Conservation (phyloP, 2,113 vertebrate species). For the Sula dactylatra region DNA sequence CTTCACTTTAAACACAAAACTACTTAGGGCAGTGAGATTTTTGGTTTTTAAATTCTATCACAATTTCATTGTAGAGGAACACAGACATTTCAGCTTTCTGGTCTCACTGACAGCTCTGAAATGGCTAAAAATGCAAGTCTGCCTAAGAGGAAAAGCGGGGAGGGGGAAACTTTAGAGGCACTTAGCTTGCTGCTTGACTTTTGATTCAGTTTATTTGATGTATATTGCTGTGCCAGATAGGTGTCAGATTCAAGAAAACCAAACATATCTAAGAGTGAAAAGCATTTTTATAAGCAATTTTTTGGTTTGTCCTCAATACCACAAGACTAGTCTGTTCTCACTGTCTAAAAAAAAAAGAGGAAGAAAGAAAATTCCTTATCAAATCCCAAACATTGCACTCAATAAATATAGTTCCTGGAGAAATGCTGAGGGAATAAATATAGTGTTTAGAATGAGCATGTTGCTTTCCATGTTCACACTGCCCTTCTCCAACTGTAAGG, state of each 20-base stretch:
- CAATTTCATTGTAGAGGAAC: not conserved
- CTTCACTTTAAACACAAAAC: not conserved
- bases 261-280: not conserved
- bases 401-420: not conserved
- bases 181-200: not conserved
- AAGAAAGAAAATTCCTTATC: not conserved
- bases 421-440: not conserved
- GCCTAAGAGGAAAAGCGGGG: not conserved
- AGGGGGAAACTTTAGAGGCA: not conserved
- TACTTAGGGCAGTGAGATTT: not conserved
- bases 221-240: not conserved
- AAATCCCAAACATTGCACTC: not conserved
- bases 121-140: not conserved
- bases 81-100: not conserved
- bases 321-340: not conserved
- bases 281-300: not conserved
- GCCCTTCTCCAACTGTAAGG: not conserved
- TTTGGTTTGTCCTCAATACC: not conserved
- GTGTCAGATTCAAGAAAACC: not conserved
- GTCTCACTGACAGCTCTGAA: not conserved
- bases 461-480: not conserved
- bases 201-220: not conserved
- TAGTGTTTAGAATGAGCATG: not conserved
- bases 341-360: not conserved
- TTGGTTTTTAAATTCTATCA: not conserved